Evolutionary conservation across 2,113 vertebrate genomes (phyloP).

Genomic region (Nyctibius bracteatus): DNA sequence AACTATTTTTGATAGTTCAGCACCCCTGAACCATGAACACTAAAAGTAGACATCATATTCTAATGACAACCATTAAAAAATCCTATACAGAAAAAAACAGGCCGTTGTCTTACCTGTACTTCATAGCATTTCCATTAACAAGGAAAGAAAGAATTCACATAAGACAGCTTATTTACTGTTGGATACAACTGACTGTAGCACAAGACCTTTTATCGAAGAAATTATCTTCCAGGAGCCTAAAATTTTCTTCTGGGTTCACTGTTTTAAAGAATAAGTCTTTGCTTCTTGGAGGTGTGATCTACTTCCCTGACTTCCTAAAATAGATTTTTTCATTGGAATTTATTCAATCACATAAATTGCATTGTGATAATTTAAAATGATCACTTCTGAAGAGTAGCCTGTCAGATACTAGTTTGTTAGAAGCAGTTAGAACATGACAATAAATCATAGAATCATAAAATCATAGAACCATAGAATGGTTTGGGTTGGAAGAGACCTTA

Average conservation of each 20-base stretch:
- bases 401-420: not conserved
- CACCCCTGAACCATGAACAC: not conserved
- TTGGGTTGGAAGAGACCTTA: too few relatives aligned
- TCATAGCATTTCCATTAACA: not conserved
- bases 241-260: not conserved
- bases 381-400: not conserved
- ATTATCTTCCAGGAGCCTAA: not conserved
- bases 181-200: not conserved
- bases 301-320: not conserved
- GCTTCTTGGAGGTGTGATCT: not conserved
- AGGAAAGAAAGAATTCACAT: not conserved
- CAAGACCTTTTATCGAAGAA: not conserved
- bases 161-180: not conserved
- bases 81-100: not conserved
- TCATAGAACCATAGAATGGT: too few relatives aligned
- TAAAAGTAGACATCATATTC: not conserved
- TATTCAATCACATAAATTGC: not conserved
- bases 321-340: not conserved
- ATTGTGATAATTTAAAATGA: not conserved
- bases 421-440: not conserved
- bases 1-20: not conserved
- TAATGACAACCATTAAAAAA: not conserved
- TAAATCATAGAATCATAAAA: too few relatives aligned
- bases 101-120: not conserved
- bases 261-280: not conserved